Percentiles rank a stretch among this genome's conserved stretches.
Conservation (phyloP, 2,888 invertebrate species). For the Apotomis capreana region DNA sequence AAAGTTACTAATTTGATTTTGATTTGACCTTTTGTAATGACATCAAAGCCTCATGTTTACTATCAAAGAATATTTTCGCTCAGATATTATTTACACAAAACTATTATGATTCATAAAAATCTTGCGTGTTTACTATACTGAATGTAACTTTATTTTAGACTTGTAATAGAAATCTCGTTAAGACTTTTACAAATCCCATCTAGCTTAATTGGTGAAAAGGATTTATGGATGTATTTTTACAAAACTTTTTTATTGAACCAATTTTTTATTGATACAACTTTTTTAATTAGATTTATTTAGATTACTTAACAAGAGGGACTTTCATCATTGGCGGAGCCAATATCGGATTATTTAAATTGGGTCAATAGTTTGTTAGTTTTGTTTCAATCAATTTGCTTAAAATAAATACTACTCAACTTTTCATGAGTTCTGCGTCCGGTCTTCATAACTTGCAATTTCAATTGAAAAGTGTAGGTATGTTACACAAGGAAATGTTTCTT, state of each 20-base stretch:
- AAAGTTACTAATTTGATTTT: too few relatives aligned
- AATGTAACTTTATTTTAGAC: not conserved
- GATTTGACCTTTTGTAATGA: too few relatives aligned
- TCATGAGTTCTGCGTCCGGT: not conserved
- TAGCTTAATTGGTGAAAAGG: not conserved
- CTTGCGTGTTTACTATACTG: not conserved
- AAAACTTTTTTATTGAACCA: too few relatives aligned
- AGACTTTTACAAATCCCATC: not conserved
- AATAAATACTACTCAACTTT: not conserved
- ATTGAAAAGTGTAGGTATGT: too few relatives aligned
- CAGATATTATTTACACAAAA: too few relatives aligned
- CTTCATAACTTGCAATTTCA: not conserved
- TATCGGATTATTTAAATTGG: slow-evolving; percentile 7
- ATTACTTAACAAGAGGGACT: too few relatives aligned
- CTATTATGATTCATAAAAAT: not conserved
- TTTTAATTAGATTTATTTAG: slow-evolving; percentile 12
- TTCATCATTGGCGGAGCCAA: not conserved
- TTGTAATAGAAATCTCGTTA: not conserved
- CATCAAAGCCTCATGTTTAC: too few relatives aligned
- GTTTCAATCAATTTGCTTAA: not conserved
- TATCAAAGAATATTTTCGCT: too few relatives aligned
- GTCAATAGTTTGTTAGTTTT: slow-evolving; percentile 6
- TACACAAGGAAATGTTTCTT: too few relatives aligned
- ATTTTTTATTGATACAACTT: not conserved
- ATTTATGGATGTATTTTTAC: too few relatives aligned